Base-by-base conservation (phyloP, 2,888 invertebrate species). In the Leucophora obtusa region DNA sequence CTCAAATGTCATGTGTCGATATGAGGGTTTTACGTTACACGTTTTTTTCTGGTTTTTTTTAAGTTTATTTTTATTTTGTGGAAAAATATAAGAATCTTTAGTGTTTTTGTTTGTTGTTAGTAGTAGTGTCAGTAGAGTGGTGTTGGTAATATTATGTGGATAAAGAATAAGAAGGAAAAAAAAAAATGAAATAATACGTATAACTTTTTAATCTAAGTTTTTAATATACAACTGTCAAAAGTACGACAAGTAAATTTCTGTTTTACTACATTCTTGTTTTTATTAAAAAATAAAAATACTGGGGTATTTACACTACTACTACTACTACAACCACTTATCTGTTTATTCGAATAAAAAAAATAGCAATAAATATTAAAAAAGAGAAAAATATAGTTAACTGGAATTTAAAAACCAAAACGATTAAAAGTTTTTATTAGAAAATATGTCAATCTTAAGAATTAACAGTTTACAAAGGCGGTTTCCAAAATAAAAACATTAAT, bases 151-250 rank as follows among this genome's bases (percentile, higher is more conserved):
- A 79, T 74, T 51, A 62, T 43, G 14, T 50, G 50, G 47, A 60
- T n/a, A 62, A 47, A 47, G 8, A 47, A 18, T 6, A 60, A 18
- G 18, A 17, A 28, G 2, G 11, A 38, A 18, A 60, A 38, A 43
- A 60, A 74, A 68, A 33, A 66, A 18, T 38, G 53, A 73, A 58
- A 69, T 63, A 62, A 63, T 63, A 54, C 53, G 35, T 65, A 65
- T 54, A 71, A 79, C 60, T 71, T 79, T 79, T 71, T 70, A 79
- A 79, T 79, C 74, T 71, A 79, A 79, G 66, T 70, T 79, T 65
- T 75, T 71, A 71, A 79, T 74, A 66, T 69, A 69, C 73, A 79
- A 79, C 73, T 79, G 79, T 79, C 79, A 79, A 58, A 79, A 73
- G 53, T 21, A 69, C 24, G 73, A 69, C 58, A 79, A 73, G 73